phyloP scores from a whole-genome alignment of 2,888 invertebrate species.

The Perizoma affinitatum region DNA sequence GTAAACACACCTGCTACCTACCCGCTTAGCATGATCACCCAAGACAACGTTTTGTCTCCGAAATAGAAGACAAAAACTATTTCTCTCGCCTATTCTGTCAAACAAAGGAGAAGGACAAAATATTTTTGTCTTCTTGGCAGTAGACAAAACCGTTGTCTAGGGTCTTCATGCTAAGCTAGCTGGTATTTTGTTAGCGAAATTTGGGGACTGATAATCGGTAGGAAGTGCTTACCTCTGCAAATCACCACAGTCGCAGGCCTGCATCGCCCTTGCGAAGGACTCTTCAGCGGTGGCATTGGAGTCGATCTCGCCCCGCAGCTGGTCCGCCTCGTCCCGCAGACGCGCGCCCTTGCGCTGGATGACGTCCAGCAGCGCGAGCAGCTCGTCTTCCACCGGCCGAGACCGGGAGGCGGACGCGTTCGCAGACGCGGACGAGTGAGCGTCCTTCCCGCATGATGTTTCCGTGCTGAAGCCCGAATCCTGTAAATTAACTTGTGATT shows the following conservation, averaged over 20 bases:
- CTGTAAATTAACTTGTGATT: conserved; percentile 46
- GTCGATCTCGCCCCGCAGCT: conserved; percentile 83
- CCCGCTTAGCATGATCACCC: too few species aligned
- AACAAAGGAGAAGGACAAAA: too few species aligned
- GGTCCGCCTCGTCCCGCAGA: conserved; percentile 88
- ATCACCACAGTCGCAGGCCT: conserved; percentile 45
- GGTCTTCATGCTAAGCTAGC: too few species aligned
- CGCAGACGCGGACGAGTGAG: conserved; percentile 87
- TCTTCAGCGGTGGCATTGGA: conserved; percentile 85
- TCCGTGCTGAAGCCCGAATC: conserved; percentile 97
- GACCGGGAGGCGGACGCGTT: conserved; percentile 83
- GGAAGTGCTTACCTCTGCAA: conserved; percentile 30
- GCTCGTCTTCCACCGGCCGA: conserved; percentile 89
- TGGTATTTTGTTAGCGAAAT: too few species aligned
- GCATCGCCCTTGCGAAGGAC: conserved; percentile 82
- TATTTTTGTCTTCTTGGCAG: too few species aligned
- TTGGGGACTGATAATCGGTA: too few species aligned
- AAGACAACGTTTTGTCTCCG: too few species aligned
- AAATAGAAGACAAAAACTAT: too few species aligned
- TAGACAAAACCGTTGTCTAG: too few species aligned
- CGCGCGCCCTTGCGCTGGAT: conserved; percentile 91
- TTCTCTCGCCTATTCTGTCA: too few species aligned
- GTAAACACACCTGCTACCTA: too few species aligned
- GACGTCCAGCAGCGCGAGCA: conserved; percentile 93
- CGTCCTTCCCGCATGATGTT: conserved; percentile 92